Conservation (phyloP, 2,888 invertebrate species). For the Andrena praecox region DNA sequence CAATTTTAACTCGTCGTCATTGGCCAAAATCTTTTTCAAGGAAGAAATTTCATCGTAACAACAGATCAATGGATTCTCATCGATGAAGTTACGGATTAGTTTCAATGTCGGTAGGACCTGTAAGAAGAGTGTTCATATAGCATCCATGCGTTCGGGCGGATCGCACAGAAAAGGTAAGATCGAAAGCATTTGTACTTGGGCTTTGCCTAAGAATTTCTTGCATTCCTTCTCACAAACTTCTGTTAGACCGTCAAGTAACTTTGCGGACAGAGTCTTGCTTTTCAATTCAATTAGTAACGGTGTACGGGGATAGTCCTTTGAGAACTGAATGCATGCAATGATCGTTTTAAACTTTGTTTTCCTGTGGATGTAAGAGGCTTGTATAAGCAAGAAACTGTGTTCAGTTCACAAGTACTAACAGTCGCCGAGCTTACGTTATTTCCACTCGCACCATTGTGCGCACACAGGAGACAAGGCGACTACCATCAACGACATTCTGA, state of each 20-base stretch:
- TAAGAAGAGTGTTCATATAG: constrained; percentile 51
- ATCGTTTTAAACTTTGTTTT: constrained; percentile 88
- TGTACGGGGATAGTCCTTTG: constrained; percentile 87
- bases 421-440: constrained; percentile 85
- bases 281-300: constrained; percentile 89
- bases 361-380: constrained; percentile 79
- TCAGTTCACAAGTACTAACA: neutral
- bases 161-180: neutral
- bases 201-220: constrained; percentile 87
- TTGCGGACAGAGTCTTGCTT: constrained; percentile 89
- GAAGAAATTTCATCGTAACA: constrained; percentile 90
- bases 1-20: constrained; percentile 88
- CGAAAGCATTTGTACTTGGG: constrained; percentile 83
- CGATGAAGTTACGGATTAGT: constrained; percentile 88
- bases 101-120: constrained; percentile 87
- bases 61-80: constrained; percentile 90
- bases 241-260: constrained; percentile 88
- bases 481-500: constrained; percentile 87
- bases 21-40: constrained; percentile 86
- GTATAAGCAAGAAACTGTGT: no score
- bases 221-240: constrained; percentile 88
- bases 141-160: neutral
- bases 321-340: constrained; percentile 89
- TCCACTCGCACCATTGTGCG: constrained; percentile 88
- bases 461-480: constrained; percentile 89